Conservation (phyloP, 1,140 invertebrate genomes). For the Rhopalosiphum padi region DNA sequence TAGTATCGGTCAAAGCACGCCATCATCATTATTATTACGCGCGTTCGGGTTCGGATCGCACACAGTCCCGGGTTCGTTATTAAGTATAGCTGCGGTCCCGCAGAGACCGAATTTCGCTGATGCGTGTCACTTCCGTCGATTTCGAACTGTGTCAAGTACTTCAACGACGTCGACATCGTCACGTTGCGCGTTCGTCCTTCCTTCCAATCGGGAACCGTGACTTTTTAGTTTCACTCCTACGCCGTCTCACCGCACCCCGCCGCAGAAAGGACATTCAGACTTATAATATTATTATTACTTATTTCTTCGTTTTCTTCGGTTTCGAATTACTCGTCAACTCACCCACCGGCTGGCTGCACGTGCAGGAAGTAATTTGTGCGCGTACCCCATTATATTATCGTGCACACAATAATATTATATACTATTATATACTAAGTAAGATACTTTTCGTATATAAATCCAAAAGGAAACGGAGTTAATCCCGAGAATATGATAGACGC, state of each 20-base stretch:
- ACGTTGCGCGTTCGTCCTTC: neutral
- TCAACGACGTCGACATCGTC: neutral
- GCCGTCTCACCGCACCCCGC: no score
- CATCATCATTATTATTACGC: neutral
- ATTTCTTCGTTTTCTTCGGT: neutral
- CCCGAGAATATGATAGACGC: neutral
- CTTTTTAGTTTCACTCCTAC: neutral
- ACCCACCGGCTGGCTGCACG: neutral
- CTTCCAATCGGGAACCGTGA: neutral
- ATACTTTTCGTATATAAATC: neutral
- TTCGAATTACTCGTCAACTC: neutral
- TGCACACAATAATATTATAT: neutral
- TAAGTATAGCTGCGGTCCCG: neutral
- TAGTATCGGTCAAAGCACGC: neutral
- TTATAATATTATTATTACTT: neutral
- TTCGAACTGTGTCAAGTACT: conserved; percentile 1
- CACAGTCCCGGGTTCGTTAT: neutral
- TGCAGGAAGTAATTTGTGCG: neutral
- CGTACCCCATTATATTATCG: neutral
- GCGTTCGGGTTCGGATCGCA: neutral
- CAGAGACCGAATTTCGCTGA: neutral
- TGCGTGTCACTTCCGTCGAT: neutral
- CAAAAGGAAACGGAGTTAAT: neutral
- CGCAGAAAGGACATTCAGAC: neutral
- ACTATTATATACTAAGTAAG: neutral